A percentile compares a stretch with the other conserved stretches of the same genome.
phyloP scores from a whole-genome alignment of 2,888 invertebrate species.

The Papilio elwesi region DNA sequence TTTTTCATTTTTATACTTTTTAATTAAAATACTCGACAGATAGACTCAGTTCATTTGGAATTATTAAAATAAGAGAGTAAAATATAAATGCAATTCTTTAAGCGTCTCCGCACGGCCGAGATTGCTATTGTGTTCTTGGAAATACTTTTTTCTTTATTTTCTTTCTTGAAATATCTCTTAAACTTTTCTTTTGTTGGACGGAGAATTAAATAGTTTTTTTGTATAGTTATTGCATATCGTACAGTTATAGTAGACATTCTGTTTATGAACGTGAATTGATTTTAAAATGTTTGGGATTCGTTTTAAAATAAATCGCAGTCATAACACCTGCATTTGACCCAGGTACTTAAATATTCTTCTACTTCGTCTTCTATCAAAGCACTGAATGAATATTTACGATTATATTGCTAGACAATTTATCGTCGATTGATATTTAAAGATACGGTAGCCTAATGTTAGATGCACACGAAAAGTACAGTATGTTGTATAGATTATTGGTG shows the following conservation, averaged over 20 bases:
- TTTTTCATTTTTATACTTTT: constrained; percentile 30
- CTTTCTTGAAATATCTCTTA: constrained; percentile 34
- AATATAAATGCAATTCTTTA: constrained; percentile 39
- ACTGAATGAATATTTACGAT: background rate
- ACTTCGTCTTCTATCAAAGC: background rate
- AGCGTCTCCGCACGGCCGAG: constrained; percentile 29
- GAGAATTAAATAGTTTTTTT: constrained; percentile 32
- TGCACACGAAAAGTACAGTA: constrained; percentile 27
- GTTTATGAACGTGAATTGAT: constrained; percentile 20
- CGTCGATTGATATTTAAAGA: constrained; percentile 15
- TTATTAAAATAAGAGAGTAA: constrained; percentile 43
- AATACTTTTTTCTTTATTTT: constrained; percentile 37
- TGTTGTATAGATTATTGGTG: constrained; percentile 40
- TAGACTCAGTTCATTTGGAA: constrained; percentile 43
- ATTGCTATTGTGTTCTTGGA: constrained; percentile 39
- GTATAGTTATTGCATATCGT: too few species aligned
- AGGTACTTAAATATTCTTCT: too few species aligned
- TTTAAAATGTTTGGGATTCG: constrained; percentile 7
- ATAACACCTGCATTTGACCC: too few species aligned
- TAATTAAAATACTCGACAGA: constrained; percentile 42
- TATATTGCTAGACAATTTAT: constrained; percentile 22
- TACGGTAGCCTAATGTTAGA: constrained; percentile 26
- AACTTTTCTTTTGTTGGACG: constrained; percentile 34
- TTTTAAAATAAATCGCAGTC: background rate
- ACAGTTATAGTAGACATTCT: constrained; percentile 28